Conservation (phyloP, 2,888 invertebrate species). For the Sabatieria punctata region DNA sequence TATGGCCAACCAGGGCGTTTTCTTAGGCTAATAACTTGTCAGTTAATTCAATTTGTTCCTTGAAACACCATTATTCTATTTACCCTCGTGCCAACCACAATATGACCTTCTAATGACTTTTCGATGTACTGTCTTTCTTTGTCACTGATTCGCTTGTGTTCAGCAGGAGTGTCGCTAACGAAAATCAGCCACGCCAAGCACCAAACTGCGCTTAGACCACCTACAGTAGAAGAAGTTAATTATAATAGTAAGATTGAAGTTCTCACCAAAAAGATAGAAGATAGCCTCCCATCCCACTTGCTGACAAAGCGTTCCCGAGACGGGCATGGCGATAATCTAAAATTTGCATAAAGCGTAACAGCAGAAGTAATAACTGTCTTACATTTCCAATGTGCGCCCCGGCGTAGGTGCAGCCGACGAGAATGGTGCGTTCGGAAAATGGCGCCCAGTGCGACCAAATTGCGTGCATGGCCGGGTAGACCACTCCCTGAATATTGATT, state of each 20-base stretch:
- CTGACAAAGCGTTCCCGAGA: conserved; percentile 41
- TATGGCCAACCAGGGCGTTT: no score
- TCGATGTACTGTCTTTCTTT: background rate
- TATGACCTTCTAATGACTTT: no score
- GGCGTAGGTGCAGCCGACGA: conserved; percentile 46
- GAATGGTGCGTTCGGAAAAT: conserved; percentile 65
- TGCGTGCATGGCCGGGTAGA: conserved; percentile 77
- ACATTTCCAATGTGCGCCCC: conserved; percentile 74
- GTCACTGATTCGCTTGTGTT: background rate
- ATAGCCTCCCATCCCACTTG: conserved; percentile 18
- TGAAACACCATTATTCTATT: no score
- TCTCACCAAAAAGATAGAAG: background rate
- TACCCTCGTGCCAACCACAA: no score
- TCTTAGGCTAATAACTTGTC: no score
- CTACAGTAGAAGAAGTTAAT: no score
- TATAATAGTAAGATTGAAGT: background rate
- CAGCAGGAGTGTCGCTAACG: background rate
- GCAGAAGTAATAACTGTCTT: no score
- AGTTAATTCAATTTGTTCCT: no score
- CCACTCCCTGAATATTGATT: conserved; percentile 45
- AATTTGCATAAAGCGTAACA: no score
- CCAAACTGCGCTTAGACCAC: background rate
- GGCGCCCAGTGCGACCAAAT: conserved; percentile 78
- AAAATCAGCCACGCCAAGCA: background rate
- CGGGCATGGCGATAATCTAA: conserved; percentile 41